Conservation (phyloP, 2,888 invertebrate genomes). For the Orthonychiurus folsomi region DNA sequence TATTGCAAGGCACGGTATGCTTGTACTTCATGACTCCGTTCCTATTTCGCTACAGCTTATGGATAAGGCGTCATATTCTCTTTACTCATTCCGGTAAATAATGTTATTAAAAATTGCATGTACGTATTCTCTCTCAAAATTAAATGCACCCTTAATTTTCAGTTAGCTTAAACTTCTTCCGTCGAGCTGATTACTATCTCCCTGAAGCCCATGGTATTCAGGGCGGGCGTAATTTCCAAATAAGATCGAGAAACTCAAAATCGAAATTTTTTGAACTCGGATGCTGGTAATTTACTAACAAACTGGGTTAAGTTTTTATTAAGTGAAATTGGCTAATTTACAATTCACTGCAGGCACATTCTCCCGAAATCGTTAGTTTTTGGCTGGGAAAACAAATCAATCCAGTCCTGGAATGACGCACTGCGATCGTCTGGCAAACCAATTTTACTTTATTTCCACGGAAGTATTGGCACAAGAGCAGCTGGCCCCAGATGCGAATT, state of each 20-base stretch:
- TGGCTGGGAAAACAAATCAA: not conserved
- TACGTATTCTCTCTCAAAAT: not conserved
- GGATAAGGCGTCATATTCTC: not conserved
- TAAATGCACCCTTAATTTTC: not conserved
- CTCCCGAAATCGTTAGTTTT: constrained; percentile 9
- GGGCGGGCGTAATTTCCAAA: constrained; percentile 7
- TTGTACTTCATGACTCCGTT: not conserved
- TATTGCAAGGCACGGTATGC: not conserved
- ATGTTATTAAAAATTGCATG: not conserved
- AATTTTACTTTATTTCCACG: constrained; percentile 61
- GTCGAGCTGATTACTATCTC: not conserved
- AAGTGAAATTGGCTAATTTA: not conserved
- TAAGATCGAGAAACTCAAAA: constrained; percentile 21
- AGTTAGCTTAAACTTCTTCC: not conserved
- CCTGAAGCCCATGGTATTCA: constrained; percentile 1
- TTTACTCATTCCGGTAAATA: not conserved
- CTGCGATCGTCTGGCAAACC: constrained; percentile 49
- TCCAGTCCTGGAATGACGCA: constrained; percentile 49
- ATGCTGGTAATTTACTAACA: constrained; percentile 1
- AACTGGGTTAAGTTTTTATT: not conserved
- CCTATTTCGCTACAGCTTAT: not conserved
- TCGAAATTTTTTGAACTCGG: not conserved
- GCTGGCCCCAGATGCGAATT: constrained; percentile 62
- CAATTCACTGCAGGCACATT: constrained; percentile 14
- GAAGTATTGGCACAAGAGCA: constrained; percentile 62